phyloP scores from a whole-genome alignment of 2,113 vertebrate species.

The Thinocorus orbignyianus region DNA sequence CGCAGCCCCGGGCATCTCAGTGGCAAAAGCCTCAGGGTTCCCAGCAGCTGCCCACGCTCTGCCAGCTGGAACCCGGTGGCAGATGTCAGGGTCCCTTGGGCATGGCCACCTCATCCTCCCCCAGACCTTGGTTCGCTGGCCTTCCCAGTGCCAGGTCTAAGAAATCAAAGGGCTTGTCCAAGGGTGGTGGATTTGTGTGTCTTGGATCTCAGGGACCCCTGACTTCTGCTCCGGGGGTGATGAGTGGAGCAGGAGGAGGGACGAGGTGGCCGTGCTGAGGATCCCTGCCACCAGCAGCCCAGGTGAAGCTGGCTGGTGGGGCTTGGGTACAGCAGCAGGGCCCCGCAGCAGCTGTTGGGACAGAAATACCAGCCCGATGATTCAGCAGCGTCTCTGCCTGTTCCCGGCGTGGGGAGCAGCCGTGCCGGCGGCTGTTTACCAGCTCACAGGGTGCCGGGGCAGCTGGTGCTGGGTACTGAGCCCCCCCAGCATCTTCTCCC shows the following conservation, averaged over 20 bases:
- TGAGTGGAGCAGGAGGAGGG: background rate
- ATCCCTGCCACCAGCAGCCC: too few relatives aligned
- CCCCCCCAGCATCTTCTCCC: background rate
- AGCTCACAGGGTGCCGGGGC: background rate
- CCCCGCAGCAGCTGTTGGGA: background rate
- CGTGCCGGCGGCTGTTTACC: background rate
- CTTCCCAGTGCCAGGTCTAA: background rate
- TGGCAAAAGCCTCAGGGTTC: rapidly evolving
- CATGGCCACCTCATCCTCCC: background rate
- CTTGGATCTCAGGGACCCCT: background rate
- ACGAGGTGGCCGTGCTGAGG: too few relatives aligned
- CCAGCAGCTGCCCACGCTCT: rapidly evolving
- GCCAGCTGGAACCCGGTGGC: rapidly evolving
- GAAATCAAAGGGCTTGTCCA: background rate
- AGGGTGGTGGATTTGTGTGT: background rate
- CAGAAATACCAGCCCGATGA: background rate
- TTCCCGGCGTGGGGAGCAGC: background rate
- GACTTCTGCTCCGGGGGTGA: background rate
- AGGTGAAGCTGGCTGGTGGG: background rate
- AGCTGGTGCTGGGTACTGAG: background rate
- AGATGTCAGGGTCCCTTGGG: rapidly evolving
- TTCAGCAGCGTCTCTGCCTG: background rate
- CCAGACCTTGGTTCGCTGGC: rapidly evolving
- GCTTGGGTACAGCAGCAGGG: background rate
- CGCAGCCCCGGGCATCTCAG: rapidly evolving